These are phyloP conservation scores for Muscicapa striata DNA, from an alignment of 2,797 vertebrate genomes.

Conservation along the genomic window DNA sequence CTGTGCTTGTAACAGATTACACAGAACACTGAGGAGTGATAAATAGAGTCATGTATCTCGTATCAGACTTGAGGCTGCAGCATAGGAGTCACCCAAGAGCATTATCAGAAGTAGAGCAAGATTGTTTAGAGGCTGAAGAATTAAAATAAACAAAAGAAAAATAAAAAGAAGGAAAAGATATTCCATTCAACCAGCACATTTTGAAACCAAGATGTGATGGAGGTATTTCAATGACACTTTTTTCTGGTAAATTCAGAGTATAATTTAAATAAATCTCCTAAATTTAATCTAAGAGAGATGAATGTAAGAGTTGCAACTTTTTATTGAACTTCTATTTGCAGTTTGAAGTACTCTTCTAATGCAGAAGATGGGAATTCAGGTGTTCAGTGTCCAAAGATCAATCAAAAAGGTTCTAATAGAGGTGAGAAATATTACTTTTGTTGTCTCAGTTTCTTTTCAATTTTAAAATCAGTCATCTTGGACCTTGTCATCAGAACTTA, in stretches of 20 bases:
- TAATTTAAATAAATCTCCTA: not conserved
- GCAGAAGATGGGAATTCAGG: not conserved
- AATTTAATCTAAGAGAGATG: not conserved
- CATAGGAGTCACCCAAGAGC: not conserved
- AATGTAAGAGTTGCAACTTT: not conserved
- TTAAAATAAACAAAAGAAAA: not conserved
- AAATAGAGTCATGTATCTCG: conserved; percentile 50
- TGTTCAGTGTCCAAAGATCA: not conserved
- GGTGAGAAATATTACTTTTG: not conserved
- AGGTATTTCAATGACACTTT: not conserved
- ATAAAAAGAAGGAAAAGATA: not conserved
- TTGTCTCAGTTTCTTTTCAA: not conserved
- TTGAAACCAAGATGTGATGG: not conserved
- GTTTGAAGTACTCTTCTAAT: not conserved
- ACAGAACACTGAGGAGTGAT: conserved; percentile 30
- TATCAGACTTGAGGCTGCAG: not conserved
- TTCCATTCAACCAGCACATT: not conserved
- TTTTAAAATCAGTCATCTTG: not conserved
- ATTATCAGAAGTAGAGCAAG: not conserved
- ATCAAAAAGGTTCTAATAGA: not conserved
- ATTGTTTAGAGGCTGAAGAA: not conserved
- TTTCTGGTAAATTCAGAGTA: not conserved
- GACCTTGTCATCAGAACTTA: not conserved
- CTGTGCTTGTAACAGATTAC: conserved; percentile 31
- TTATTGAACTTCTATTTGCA: not conserved